phyloP scores from a whole-genome alignment of 2,113 vertebrate genomes.

The Rhagologus leucostigma region DNA sequence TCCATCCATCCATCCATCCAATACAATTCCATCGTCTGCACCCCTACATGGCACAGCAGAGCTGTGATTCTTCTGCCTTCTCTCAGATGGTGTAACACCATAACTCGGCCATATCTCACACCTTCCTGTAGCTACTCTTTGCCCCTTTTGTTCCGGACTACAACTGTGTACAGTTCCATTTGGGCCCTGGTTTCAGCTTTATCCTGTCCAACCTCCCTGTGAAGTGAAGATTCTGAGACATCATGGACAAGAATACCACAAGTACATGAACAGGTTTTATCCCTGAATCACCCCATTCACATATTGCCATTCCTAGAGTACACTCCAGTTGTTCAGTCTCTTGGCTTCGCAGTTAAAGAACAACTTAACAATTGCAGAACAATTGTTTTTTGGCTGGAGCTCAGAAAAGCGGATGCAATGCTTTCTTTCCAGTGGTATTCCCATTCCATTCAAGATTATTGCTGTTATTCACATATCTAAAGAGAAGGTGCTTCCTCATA shows the following conservation, averaged over 20 bases:
- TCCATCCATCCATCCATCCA: neutral
- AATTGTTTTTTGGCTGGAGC: neutral
- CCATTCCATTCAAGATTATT: neutral
- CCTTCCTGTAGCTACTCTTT: neutral
- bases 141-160: neutral
- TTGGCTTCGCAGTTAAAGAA: neutral
- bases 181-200: neutral
- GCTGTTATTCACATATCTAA: neutral
- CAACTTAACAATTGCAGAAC: neutral
- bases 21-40: neutral
- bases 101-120: accelerated
- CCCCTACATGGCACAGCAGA: accelerated
- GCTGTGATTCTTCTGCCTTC: neutral
- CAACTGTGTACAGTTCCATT: too few relatives aligned
- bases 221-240: neutral
- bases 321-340: neutral
- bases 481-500: neutral
- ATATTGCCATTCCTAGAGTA: neutral
- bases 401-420: neutral
- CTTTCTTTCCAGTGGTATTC: neutral
- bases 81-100: neutral
- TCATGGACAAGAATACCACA: neutral
- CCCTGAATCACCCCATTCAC: neutral
- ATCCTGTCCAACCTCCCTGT: neutral
- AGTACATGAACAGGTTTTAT: neutral